Conservation (phyloP, 2,113 vertebrate species). For the Toxostoma redivivum region DNA sequence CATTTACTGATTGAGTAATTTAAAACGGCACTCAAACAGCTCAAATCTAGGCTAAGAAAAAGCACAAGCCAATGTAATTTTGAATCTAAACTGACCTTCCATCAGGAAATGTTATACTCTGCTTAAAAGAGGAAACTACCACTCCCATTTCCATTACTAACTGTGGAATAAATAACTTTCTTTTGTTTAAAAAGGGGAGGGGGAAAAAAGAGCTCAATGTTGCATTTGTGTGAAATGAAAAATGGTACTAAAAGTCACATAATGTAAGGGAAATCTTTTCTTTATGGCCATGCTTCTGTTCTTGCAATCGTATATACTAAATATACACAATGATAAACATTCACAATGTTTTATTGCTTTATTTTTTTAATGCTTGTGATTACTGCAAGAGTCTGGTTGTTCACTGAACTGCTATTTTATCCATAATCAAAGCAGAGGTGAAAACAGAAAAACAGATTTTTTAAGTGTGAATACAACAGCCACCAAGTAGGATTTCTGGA, state of each 20-base stretch:
- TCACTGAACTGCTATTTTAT: neutral
- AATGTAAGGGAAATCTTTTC: neutral
- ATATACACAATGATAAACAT: neutral
- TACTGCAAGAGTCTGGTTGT: neutral
- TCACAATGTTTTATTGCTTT: neutral
- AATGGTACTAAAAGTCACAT: neutral
- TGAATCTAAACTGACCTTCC: neutral
- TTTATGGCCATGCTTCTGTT: neutral
- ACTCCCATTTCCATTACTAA: neutral
- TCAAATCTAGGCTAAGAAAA: neutral
- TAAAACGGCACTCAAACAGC: neutral
- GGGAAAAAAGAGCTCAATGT: neutral
- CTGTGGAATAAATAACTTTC: neutral
- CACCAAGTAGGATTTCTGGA: fast-evolving
- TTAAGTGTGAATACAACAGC: neutral
- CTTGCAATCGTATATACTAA: neutral
- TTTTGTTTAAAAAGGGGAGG: neutral
- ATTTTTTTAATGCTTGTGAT: neutral
- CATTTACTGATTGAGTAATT: neutral
- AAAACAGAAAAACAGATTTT: neutral
- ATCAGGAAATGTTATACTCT: neutral
- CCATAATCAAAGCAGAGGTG: neutral
- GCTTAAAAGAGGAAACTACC: constrained; percentile 3
- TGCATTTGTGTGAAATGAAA: neutral
- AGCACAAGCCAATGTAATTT: neutral